Conservation (phyloP, 2,888 invertebrate species). For the Caenorhabditis virilis region DNA sequence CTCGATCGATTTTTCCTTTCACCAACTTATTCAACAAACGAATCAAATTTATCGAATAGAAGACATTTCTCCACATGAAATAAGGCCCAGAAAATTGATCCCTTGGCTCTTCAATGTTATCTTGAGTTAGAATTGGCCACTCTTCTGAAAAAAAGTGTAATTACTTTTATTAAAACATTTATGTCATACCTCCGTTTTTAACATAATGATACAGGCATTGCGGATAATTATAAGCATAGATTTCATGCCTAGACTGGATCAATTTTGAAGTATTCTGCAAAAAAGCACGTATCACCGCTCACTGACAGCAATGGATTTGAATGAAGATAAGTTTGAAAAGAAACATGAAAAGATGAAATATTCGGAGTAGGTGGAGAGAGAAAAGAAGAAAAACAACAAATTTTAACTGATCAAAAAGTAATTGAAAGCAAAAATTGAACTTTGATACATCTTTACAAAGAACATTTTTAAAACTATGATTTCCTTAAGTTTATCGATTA, state of each 20-base stretch:
- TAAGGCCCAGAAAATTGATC: slow-evolving; percentile 51
- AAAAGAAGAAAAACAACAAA: not conserved
- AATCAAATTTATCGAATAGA: slow-evolving; percentile 93
- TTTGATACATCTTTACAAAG: too few relatives aligned
- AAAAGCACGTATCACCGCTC: not conserved
- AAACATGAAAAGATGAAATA: not conserved
- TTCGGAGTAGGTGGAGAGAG: slow-evolving; percentile 5
- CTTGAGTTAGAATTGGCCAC: slow-evolving; percentile 63
- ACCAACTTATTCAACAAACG: slow-evolving; percentile 93
- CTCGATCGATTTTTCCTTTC: slow-evolving; percentile 98
- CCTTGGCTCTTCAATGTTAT: slow-evolving; percentile 57
- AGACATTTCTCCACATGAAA: slow-evolving; percentile 96
- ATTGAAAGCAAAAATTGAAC: too few relatives aligned
- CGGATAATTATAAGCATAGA: slow-evolving; percentile 69
- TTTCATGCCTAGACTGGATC: slow-evolving; percentile 84
- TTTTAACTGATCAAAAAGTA: not conserved
- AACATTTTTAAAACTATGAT: too few relatives aligned
- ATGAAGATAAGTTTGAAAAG: too few relatives aligned
- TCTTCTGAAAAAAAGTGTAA: slow-evolving; percentile 49
- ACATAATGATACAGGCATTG: slow-evolving; percentile 61
- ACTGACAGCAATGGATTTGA: too few relatives aligned
- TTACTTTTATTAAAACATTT: not conserved
- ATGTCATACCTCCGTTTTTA: slow-evolving; percentile 50
- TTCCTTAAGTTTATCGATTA: too few relatives aligned
- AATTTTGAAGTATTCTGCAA: slow-evolving; percentile 43